Percentiles rank a stretch among this genome's conserved stretches.
These are phyloP conservation scores for Pavo muticus DNA, from an alignment of 2,113 vertebrate species.

Conservation along the genomic window DNA sequence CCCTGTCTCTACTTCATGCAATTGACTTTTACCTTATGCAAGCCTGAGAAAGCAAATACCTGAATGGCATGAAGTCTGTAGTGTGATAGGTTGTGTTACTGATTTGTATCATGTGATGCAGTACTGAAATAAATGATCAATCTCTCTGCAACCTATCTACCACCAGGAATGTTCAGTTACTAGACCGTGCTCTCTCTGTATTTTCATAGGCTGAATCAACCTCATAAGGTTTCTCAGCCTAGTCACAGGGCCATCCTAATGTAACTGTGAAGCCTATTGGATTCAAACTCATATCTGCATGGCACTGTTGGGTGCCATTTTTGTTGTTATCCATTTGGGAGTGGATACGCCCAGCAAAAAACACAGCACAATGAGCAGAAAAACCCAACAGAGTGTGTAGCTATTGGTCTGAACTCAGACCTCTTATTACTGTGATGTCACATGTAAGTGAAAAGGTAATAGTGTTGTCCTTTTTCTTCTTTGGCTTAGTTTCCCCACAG, in stretches of 20 bases:
- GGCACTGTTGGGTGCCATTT: neutral
- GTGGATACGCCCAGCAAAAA: fast-evolving
- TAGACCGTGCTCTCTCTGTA: neutral
- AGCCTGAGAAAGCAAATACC: neutral
- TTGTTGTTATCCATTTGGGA: neutral
- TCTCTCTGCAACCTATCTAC: neutral
- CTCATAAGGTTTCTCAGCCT: neutral
- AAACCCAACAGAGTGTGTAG: neutral
- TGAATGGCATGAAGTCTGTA: neutral
- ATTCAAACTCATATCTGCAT: neutral
- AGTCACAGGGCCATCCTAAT: neutral
- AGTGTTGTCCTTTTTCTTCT: neutral
- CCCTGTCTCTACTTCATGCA: neutral
- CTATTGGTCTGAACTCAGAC: neutral
- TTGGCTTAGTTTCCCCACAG: neutral
- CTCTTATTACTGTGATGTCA: neutral
- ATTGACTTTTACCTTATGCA: neutral
- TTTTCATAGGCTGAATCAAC: neutral
- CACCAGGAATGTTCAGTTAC: neutral
- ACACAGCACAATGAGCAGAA: neutral
- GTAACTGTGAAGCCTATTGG: neutral
- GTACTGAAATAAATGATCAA: neutral
- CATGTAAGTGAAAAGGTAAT: neutral
- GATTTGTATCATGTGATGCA: neutral
- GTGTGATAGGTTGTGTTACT: neutral